Percentiles rank a stretch among this genome's conserved stretches.
Evolutionary conservation across 2,113 vertebrate genomes (phyloP).

Genomic region (Noturus placidus): DNA sequence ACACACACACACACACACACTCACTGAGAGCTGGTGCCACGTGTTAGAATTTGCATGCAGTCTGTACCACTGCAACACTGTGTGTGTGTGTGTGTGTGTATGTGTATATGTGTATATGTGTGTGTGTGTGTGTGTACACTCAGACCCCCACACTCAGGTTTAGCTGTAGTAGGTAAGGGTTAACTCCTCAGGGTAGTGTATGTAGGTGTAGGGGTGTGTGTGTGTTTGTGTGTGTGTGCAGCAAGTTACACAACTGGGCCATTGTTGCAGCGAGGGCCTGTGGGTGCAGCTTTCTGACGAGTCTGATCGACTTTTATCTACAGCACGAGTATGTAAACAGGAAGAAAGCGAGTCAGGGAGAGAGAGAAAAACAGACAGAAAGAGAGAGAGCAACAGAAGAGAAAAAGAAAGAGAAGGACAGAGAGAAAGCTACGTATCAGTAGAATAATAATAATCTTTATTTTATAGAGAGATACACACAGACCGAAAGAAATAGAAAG

Average conservation of each 20-base stretch:
- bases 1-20: neutral
- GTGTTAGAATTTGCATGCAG: slow-evolving; percentile 11
- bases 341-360: slow-evolving; percentile 35
- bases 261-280: slow-evolving; percentile 57
- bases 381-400: neutral
- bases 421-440: neutral
- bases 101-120: too few species aligned
- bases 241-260: slow-evolving; percentile 49
- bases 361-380: neutral
- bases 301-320: slow-evolving; percentile 55
- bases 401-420: neutral
- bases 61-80: neutral
- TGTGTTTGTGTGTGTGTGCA: slow-evolving; percentile 31
- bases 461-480: too few species aligned
- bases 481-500: neutral
- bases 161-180: neutral
- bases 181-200: neutral
- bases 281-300: slow-evolving; percentile 52
- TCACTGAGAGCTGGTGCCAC: neutral
- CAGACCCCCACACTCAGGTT: neutral
- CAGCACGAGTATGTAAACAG: slow-evolving; percentile 58
- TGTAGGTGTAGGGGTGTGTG: neutral
- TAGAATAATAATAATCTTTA: too few species aligned
- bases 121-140: too few species aligned
- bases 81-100: slow-evolving; percentile 38